Evolutionary conservation across 2,888 invertebrate genomes (phyloP), one percentile per base, ranked within the genome.

Genomic region (Caenorhabditis macrosperma): DNA sequence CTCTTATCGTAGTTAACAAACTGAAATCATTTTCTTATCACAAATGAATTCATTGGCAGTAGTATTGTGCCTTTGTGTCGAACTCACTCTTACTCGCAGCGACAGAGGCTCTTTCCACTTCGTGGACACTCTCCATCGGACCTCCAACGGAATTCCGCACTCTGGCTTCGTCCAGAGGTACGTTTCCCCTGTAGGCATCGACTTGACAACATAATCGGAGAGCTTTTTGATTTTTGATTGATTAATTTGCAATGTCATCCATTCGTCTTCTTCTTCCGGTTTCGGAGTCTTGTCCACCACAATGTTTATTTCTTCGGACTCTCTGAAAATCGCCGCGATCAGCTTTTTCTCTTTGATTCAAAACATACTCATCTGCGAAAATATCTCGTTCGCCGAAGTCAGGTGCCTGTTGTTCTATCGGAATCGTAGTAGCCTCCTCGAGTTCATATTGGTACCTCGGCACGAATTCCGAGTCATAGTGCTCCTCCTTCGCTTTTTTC

Each of bases 91-190:
- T 6, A 60, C n/a, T 60, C 20, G 38, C n/a, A 64, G 24, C 4
- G 15, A 22, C 26, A 52, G 22, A 9, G 6, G 9, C 5, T 33
- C 15, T 28, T 15, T 7, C 12, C 15, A 17, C n/a, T 24, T 17
- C 10, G 1, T 26, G 12, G 20, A 5, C 17, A 61, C 9, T n/a
- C 41, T 54, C 72, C 72, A 72, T 20, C 35, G 17, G 15, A 64
- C n/a, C 4, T 1, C 28, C 9, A 72, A 38, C n/a, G 72, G 72
- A 0, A 72, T 55, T 1, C 15, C 17, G 20, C 54, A 44, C 0
- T 50, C 28, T 57, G 48, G 48, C 22, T 28, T 55, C 0, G 64
- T 15, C 72, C 72, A 72, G 10, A 72, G 33, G 24, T 57, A 22
- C 20, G 28, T 38, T 9, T 22, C 46, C 15, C 41, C 41, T 0